Conservation (phyloP, 2,888 invertebrate species). For the Melanophora roralis region DNA sequence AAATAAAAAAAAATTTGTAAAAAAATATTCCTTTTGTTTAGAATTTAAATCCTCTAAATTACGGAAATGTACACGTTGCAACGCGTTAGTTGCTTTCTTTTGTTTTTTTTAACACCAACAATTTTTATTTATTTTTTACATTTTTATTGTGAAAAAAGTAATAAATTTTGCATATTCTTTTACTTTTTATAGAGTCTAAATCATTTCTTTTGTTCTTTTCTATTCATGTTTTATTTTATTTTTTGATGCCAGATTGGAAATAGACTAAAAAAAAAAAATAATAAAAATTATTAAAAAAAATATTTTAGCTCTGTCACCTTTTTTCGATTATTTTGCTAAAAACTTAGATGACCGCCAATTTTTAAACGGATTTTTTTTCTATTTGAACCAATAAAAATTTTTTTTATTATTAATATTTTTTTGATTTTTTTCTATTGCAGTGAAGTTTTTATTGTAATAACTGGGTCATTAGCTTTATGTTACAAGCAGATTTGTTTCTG, state of each 20-base stretch:
- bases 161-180: background rate
- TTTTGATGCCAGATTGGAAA: background rate
- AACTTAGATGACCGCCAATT: slow-evolving; percentile 53
- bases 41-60: slow-evolving; percentile 3
- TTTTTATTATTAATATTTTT: slow-evolving; percentile 5
- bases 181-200: slow-evolving; percentile 19
- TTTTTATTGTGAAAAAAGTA: background rate
- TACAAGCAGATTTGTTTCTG: slow-evolving; percentile 30
- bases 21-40: slow-evolving; percentile 18
- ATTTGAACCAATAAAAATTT: slow-evolving; percentile 54
- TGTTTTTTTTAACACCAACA: background rate
- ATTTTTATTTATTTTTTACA: background rate
- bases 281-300: slow-evolving; percentile 22
- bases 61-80: no score
- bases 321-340: slow-evolving; percentile 25
- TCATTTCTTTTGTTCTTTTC: slow-evolving; percentile 28
- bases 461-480: slow-evolving; percentile 59
- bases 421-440: slow-evolving; percentile 7
- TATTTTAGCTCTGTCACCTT: slow-evolving; percentile 41
- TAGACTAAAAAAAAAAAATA: background rate
- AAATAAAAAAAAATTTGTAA: slow-evolving; percentile 20
- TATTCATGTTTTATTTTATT: background rate
- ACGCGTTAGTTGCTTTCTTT: no score
- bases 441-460: slow-evolving; percentile 8
- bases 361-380: slow-evolving; percentile 37